Percentiles rank a stretch among this genome's conserved stretches.
phyloP scores from a whole-genome alignment of 2,797 vertebrate genomes.

The Podargus strigoides region DNA sequence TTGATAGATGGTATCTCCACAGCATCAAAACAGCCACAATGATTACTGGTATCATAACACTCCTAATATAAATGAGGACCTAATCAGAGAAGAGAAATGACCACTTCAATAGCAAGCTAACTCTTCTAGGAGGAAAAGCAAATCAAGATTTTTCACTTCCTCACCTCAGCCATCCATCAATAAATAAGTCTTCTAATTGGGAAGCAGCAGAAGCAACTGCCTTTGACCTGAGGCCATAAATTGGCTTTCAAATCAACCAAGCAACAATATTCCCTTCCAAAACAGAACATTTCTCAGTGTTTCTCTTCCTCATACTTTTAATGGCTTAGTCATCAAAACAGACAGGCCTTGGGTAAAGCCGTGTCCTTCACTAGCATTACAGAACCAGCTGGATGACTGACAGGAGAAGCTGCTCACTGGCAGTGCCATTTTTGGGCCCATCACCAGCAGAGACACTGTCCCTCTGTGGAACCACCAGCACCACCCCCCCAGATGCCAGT shows the following conservation, averaged over 20 bases:
- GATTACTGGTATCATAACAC: background rate
- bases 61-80: background rate
- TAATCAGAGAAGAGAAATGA: constrained; percentile 2
- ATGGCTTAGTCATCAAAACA: background rate
- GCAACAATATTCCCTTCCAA: background rate
- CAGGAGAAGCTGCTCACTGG: background rate
- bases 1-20: background rate
- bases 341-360: background rate
- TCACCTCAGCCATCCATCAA: background rate
- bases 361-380: background rate
- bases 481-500: background rate
- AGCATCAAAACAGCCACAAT: background rate
- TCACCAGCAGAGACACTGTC: background rate
- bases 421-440: background rate
- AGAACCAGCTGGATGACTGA: background rate
- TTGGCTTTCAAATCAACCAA: constrained; percentile 22
- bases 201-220: constrained; percentile 1
- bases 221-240: constrained; percentile 16
- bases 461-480: background rate
- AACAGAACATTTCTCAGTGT: background rate
- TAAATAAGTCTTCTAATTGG: background rate
- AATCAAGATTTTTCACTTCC: background rate
- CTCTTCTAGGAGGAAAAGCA: background rate
- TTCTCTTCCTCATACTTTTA: background rate
- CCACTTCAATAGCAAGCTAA: background rate